Conservation (phyloP, 1,140 invertebrate genomes). For the Eulimnadia texana region DNA sequence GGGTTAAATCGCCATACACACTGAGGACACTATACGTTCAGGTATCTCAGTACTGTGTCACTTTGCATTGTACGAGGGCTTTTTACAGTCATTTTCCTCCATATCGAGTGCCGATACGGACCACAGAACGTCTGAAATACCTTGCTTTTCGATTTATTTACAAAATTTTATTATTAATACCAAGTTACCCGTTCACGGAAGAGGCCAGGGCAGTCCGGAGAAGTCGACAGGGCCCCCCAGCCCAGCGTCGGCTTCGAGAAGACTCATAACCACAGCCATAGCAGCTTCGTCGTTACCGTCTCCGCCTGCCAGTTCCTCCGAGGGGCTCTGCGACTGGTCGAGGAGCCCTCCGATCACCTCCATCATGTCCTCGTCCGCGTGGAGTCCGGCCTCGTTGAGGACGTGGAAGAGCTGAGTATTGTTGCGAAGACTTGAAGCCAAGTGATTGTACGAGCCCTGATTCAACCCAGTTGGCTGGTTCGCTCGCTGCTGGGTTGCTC, state of each 20-base stretch:
- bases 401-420: constrained; percentile 15
- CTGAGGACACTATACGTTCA: no score
- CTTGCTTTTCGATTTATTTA: no score
- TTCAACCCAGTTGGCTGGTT: constrained; percentile 2
- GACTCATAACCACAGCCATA: constrained; percentile 84
- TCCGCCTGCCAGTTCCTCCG: constrained; percentile 28
- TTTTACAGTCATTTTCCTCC: no score
- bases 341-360: constrained; percentile 42
- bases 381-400: constrained; percentile 15
- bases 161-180: no score
- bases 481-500: constrained; percentile 6
- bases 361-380: constrained; percentile 38
- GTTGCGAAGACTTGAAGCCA: not conserved
- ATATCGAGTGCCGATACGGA: no score
- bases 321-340: constrained; percentile 25
- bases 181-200: no score
- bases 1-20: no score
- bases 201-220: constrained; percentile 69
- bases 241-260: constrained; percentile 65
- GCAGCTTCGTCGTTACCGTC: constrained; percentile 77
- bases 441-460: constrained; percentile 6
- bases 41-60: no score
- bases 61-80: no score
- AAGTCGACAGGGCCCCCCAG: constrained; percentile 69
- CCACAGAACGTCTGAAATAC: no score